phyloP scores from a whole-genome alignment of 2,113 vertebrate species.

The Amphiprion ocellaris region DNA sequence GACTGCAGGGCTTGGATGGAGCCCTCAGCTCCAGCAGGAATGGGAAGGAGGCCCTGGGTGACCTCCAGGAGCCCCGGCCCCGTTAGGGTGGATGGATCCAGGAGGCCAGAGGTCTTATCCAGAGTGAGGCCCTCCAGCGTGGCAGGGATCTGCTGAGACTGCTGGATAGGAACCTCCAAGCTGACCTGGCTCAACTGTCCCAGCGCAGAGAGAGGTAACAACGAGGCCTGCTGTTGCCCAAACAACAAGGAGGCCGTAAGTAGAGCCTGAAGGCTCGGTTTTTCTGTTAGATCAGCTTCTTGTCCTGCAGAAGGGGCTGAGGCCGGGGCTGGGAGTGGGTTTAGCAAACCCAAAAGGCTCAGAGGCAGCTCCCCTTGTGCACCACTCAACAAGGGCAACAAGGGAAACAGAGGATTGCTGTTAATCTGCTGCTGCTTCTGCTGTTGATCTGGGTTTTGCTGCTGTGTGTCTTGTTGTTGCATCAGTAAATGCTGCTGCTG shows the following conservation, averaged over 20 bases:
- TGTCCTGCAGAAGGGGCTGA: constrained; percentile 62
- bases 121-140: constrained; percentile 79
- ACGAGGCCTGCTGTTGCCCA: constrained; percentile 82
- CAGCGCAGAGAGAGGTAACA: constrained; percentile 85
- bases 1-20: constrained; percentile 83
- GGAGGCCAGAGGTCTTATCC: constrained; percentile 81
- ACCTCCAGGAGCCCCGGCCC: constrained; percentile 86
- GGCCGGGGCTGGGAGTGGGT: constrained; percentile 66
- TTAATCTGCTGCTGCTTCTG: constrained; percentile 75
- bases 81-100: constrained; percentile 85
- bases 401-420: constrained; percentile 73
- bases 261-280: constrained; percentile 81
- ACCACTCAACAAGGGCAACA: constrained; percentile 80
- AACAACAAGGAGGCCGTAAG: constrained; percentile 88
- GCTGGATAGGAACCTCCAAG: constrained; percentile 84
- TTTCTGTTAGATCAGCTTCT: constrained; percentile 79
- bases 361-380: constrained; percentile 87
- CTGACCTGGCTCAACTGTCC: constrained; percentile 80
- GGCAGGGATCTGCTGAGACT: constrained; percentile 83
- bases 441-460: constrained; percentile 78
- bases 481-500: constrained; percentile 72
- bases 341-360: constrained; percentile 83
- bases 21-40: constrained; percentile 77
- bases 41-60: constrained; percentile 86
- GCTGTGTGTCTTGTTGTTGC: constrained; percentile 78